Conservation (phyloP, 2,113 vertebrate species). For the Galeopterus variegatus region DNA sequence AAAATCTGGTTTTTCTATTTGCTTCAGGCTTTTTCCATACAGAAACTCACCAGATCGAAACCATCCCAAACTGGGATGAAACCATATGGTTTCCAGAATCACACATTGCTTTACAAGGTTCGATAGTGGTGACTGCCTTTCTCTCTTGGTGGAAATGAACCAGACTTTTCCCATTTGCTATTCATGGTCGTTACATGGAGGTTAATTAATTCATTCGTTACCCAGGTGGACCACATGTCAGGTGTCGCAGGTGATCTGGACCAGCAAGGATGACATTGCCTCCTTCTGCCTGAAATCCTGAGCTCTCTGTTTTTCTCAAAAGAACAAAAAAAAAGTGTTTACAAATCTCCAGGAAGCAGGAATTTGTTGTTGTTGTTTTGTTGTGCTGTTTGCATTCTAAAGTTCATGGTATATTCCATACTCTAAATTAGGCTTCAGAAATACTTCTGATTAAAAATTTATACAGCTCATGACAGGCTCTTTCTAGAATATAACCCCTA, state of each 20-base stretch:
- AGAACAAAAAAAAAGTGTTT: constrained; percentile 77
- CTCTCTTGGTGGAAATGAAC: constrained; percentile 11
- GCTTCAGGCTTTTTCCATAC: not conserved
- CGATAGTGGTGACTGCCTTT: not conserved
- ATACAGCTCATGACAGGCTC: constrained; percentile 90
- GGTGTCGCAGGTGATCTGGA: constrained; percentile 83
- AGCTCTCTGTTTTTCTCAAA: constrained; percentile 56
- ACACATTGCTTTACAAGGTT: constrained; percentile 53
- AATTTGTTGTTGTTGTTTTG: constrained; percentile 72
- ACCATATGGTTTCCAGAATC: constrained; percentile 61
- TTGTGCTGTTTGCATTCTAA: constrained; percentile 82
- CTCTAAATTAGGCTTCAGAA: constrained; percentile 90
- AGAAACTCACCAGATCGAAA: constrained; percentile 77
- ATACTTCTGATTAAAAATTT: constrained; percentile 92
- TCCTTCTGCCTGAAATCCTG: not conserved
- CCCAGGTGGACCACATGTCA: constrained; percentile 84
- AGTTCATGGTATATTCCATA: constrained; percentile 86
- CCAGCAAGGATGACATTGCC: constrained; percentile 82
- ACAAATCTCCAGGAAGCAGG: constrained; percentile 77
- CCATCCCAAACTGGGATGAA: constrained; percentile 79
- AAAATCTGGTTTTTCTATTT: constrained; percentile 43
- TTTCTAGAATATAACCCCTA: constrained; percentile 91
- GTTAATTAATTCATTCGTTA: constrained; percentile 87
- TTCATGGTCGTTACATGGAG: constrained; percentile 81
- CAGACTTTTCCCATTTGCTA: constrained; percentile 84